Base-by-base conservation (phyloP, 2,797 vertebrate species). In the Pampus argenteus region DNA sequence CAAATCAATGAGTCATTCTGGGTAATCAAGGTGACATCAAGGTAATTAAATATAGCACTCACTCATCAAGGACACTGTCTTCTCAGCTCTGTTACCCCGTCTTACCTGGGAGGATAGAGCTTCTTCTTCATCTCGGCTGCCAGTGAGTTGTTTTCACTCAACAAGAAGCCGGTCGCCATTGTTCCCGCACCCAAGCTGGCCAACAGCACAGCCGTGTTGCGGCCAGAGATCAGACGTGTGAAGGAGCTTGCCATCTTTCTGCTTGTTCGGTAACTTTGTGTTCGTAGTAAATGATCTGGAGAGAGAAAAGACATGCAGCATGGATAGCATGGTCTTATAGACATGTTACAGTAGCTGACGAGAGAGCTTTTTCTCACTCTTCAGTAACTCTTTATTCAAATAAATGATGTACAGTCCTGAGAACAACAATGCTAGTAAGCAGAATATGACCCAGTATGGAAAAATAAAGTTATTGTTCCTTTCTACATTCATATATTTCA, bases 21-120 rank as follows among this genome's bases (percentile, higher is more conserved):
- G 54, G 59, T 6, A 15, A 62, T 48, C 80, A 57, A 71, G n/a
- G n/a, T n/a, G n/a, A n/a, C n/a, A n/a, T n/a, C 36, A 13, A 26
- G 54, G 59, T 6, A 15, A 62, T 48, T 83, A 57, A 71, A 71
- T 42, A 62, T 51, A 64, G 69, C 57, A 47, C 26, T 9, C 0
- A 36, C 29, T 58, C 42, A 42, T 65, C 25, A 50, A 74, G 68
- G 57, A 55, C 42, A 20, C 31, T 36, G 31, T 34, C 31, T 2
- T 34, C 31, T 34, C 31, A 34, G 11, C 31, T 11, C 34, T 4
- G 34, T 25, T 14, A 4, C 2, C 15, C 42, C 0, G 4, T 29
- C 65, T 75, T 34, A 97, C 97, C 97, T 98, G 22, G 96, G 90
- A 2, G 97, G 97, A 54, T 96, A 98, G 11, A 98, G 93, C 82